A percentile compares a stretch with the other conserved stretches of the same genome.
Evolutionary conservation across 2,797 vertebrate species (phyloP).

Genomic region (Syndactyla subalaris): DNA sequence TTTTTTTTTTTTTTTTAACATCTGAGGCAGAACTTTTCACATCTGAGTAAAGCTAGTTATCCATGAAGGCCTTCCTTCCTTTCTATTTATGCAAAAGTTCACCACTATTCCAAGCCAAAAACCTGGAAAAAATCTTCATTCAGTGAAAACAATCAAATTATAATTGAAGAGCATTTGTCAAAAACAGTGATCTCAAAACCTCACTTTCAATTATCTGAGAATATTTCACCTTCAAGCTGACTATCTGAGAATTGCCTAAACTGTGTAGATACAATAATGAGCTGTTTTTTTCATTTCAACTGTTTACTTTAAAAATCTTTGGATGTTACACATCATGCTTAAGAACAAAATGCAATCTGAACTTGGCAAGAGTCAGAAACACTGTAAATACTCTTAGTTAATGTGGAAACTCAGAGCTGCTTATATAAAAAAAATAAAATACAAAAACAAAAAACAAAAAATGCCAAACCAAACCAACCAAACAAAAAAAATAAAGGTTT

Average conservation of each 20-base stretch:
- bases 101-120: neutral
- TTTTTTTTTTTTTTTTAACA: neutral
- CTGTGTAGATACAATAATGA: neutral
- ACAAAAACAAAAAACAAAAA: too few relatives aligned
- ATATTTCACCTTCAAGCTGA: neutral
- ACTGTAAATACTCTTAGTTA: neutral
- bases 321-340: neutral
- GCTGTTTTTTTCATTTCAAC: neutral
- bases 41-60: neutral
- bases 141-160: neutral
- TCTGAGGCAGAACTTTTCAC: neutral
- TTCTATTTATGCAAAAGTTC: neutral
- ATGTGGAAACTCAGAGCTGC: neutral
- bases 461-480: too few relatives aligned
- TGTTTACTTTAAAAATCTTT: neutral
- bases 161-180: neutral
- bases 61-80: neutral
- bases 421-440: neutral
- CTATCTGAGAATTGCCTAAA: neutral
- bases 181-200: neutral
- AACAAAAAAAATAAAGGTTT: neutral
- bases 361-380: neutral
- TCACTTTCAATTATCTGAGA: neutral
- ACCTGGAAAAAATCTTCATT: neutral
- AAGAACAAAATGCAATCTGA: neutral